Evolutionary conservation across 2,888 invertebrate genomes (phyloP).

Genomic region (Callimorpha dominula): DNA sequence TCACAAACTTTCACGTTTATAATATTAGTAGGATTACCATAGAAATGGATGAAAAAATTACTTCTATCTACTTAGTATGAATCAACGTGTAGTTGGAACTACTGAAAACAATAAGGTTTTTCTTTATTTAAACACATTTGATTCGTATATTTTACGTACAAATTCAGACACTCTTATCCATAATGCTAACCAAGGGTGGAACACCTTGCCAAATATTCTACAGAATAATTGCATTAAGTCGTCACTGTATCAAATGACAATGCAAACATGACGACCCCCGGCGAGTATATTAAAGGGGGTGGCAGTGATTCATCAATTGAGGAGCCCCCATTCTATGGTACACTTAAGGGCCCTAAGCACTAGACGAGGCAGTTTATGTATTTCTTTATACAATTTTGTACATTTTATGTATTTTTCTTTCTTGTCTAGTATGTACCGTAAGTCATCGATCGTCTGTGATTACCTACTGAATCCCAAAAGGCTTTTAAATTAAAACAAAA

Average conservation of each 20-base stretch:
- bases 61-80: no score
- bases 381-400: not conserved
- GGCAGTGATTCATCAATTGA: slow-evolving; percentile 69
- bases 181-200: not conserved
- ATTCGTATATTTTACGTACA: not conserved
- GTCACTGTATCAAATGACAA: slow-evolving; percentile 63
- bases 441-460: not conserved
- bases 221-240: slow-evolving; percentile 61
- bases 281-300: slow-evolving; percentile 42
- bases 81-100: not conserved
- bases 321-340: slow-evolving; percentile 55
- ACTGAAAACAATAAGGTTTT: not conserved
- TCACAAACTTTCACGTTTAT: no score
- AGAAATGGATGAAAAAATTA: no score
- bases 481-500: not conserved
- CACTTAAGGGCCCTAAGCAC: slow-evolving; percentile 35
- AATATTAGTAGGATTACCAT: no score
- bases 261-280: slow-evolving; percentile 55
- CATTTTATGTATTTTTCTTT: not conserved
- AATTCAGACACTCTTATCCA: not conserved
- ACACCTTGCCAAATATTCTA: slow-evolving; percentile 44
- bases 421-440: not conserved
- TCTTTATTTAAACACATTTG: not conserved
- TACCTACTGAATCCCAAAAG: not conserved
- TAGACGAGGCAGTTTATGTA: slow-evolving; percentile 22